phyloP scores from a whole-genome alignment of 2,888 invertebrate species.

The Aphidoletes aphidimyza region DNA sequence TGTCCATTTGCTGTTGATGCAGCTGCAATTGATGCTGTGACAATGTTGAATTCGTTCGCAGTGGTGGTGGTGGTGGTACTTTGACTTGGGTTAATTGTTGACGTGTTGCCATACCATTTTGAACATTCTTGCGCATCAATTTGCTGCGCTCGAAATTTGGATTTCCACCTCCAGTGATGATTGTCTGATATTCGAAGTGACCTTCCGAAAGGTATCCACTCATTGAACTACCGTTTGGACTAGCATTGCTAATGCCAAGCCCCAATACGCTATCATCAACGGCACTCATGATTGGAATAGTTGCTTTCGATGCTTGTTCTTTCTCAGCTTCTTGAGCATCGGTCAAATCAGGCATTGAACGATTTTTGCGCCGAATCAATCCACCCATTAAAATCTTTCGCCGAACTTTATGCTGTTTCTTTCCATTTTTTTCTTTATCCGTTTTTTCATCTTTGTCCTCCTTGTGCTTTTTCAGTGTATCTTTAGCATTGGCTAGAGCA shows the following conservation, averaged over 20 bases:
- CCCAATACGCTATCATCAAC: constrained; percentile 77
- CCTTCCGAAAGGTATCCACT: constrained; percentile 88
- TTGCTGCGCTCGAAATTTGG: constrained; percentile 87
- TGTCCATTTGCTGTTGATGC: constrained; percentile 62
- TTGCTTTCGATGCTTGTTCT: constrained; percentile 60
- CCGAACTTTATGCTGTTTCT: constrained; percentile 91
- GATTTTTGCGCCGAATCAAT: constrained; percentile 85
- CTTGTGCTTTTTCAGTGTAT: constrained; percentile 70
- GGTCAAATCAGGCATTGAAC: constrained; percentile 91
- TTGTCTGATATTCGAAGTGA: constrained; percentile 78
- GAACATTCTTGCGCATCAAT: constrained; percentile 89
- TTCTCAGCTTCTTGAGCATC: constrained; percentile 73
- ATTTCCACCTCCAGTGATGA: constrained; percentile 79
- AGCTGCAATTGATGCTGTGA: constrained; percentile 65
- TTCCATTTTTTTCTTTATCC: constrained; percentile 78
- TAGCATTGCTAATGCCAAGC: constrained; percentile 73
- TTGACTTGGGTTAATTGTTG: constrained; percentile 85
- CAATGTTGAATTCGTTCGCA: constrained; percentile 87
- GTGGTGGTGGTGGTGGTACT: constrained; percentile 87
- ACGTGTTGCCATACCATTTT: constrained; percentile 74
- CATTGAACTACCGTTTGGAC: constrained; percentile 57
- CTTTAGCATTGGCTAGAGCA: constrained; percentile 67
- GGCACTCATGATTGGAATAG: constrained; percentile 70
- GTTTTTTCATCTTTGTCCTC: constrained; percentile 72
- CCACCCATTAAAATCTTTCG: constrained; percentile 90